phyloP scores from a whole-genome alignment of 2,797 vertebrate genomes.

The Triplophysa bombifrons region DNA sequence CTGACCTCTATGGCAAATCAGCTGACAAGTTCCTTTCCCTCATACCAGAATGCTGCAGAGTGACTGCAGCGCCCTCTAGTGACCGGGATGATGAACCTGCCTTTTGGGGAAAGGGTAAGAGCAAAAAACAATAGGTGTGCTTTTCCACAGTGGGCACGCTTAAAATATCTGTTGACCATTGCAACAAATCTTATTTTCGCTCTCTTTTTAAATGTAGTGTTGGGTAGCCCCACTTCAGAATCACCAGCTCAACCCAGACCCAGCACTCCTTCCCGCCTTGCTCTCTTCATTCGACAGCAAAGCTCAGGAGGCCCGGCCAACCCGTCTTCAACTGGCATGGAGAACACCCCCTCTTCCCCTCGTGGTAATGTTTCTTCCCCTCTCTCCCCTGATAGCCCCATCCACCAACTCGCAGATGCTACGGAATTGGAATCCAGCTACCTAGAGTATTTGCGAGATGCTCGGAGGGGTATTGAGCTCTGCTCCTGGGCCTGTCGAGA shows the following conservation, averaged over 20 bases:
- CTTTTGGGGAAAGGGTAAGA: conserved; percentile 86
- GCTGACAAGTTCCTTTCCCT: conserved; percentile 94
- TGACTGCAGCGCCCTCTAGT: conserved; percentile 63
- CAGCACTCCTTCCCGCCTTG: conserved; percentile 90
- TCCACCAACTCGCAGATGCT: conserved; percentile 67
- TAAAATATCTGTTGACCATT: not conserved
- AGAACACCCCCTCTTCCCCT: conserved; percentile 64
- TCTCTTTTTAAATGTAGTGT: conserved; percentile 64
- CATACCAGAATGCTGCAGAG: conserved; percentile 90
- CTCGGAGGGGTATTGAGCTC: conserved; percentile 81
- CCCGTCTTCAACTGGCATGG: conserved; percentile 61
- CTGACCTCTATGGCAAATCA: conserved; percentile 91
- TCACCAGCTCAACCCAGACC: conserved; percentile 79
- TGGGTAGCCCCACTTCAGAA: conserved; percentile 84
- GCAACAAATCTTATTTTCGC: not conserved
- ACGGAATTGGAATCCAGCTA: conserved; percentile 85
- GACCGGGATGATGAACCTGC: conserved; percentile 82
- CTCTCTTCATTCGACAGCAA: conserved; percentile 90
- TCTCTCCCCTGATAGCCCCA: conserved; percentile 79
- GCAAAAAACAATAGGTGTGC: not conserved
- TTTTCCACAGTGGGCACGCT: not conserved
- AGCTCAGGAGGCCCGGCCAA: conserved; percentile 66
- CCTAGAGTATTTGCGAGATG: conserved; percentile 91
- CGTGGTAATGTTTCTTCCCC: conserved; percentile 55
- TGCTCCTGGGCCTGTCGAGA: conserved; percentile 87